Evolutionary conservation across 2,113 vertebrate genomes (phyloP).

Genomic region (Neolamprologus sp.): DNA sequence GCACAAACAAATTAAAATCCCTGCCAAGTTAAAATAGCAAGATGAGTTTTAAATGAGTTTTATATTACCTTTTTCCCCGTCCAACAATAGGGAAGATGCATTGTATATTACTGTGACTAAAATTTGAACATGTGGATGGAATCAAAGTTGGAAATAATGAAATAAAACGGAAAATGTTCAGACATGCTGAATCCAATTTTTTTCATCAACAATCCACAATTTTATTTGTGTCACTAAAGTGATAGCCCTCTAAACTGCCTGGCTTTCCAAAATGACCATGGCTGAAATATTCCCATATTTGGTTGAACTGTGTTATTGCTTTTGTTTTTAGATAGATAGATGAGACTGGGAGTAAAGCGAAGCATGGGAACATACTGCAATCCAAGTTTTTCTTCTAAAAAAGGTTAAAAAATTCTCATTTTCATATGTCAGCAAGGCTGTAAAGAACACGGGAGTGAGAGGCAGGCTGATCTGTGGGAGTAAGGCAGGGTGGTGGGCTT

Average conservation of each 20-base stretch:
- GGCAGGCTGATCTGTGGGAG: background rate
- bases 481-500: background rate
- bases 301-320: background rate
- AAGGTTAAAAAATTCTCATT: background rate
- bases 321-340: background rate
- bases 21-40: background rate
- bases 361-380: background rate
- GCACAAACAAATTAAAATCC: background rate
- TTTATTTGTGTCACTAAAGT: background rate
- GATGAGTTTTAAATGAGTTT: background rate
- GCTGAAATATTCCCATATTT: background rate
- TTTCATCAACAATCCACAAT: background rate
- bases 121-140: background rate
- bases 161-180: background rate
- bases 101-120: background rate
- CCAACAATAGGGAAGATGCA: background rate
- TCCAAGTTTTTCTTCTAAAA: background rate
- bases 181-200: background rate
- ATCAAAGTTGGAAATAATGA: background rate
- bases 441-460: background rate
- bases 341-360: background rate
- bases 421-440: background rate
- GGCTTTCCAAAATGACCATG: background rate
- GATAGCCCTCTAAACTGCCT: background rate
- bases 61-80: background rate